Percentiles rank a stretch among this genome's conserved stretches.
These are phyloP conservation scores for Catharus bicknelli DNA, from an alignment of 2,113 vertebrate genomes.

Conservation along the genomic window DNA sequence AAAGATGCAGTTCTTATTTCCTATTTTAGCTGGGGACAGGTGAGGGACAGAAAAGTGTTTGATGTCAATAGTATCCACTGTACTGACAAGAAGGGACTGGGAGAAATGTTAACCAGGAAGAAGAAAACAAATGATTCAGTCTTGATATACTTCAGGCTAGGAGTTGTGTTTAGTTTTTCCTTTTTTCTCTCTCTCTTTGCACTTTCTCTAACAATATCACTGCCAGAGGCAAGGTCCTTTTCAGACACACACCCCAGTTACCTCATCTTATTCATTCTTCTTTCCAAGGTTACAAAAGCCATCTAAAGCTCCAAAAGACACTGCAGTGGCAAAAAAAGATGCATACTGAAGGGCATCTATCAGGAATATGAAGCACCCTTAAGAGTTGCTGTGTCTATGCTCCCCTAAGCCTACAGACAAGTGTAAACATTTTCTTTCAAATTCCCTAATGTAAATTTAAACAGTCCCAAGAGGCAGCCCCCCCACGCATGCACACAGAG, in stretches of 20 bases:
- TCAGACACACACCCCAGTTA: background rate
- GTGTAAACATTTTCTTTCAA: background rate
- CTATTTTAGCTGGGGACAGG: background rate
- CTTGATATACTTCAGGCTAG: background rate
- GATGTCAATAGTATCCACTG: background rate
- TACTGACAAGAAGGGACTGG: background rate
- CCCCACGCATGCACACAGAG: background rate
- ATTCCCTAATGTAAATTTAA: background rate
- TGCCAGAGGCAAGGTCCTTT: conserved; percentile 12
- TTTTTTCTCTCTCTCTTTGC: background rate
- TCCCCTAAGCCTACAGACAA: background rate
- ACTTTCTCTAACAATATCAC: background rate
- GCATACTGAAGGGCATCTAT: background rate
- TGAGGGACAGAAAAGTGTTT: background rate
- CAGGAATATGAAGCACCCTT: background rate
- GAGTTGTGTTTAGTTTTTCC: background rate
- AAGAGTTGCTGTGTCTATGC: background rate
- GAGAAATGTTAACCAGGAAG: background rate
- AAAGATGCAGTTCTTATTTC: background rate
- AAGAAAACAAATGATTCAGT: conserved; percentile 15
- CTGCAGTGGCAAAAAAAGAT: background rate
- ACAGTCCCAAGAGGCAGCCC: background rate
- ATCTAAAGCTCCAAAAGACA: background rate
- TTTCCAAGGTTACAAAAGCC: conserved; percentile 8
- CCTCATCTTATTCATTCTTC: background rate